These are phyloP conservation scores for Chloroceryle aenea DNA, from an alignment of 2,113 vertebrate genomes.

Conservation along the genomic window DNA sequence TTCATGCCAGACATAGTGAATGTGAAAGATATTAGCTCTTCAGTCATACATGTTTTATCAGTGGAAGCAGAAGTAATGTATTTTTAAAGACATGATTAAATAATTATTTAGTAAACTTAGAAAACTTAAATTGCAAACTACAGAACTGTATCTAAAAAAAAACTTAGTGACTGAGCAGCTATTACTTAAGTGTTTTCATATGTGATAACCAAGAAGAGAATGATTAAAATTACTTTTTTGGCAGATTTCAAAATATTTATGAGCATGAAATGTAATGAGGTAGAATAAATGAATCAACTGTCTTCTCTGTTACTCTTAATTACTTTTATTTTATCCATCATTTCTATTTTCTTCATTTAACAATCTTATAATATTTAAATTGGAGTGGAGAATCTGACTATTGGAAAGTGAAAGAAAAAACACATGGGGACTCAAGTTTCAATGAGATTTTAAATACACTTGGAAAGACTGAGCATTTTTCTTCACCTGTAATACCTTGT, in stretches of 20 bases:
- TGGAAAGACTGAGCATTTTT: not conserved
- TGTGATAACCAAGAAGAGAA: not conserved
- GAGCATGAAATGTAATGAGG: not conserved
- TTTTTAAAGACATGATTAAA: not conserved
- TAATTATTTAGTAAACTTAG: not conserved
- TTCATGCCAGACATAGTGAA: not conserved
- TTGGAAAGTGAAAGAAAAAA: not conserved
- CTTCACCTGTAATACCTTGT: not conserved
- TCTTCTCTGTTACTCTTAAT: not conserved
- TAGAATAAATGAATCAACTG: not conserved
- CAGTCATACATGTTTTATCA: not conserved
- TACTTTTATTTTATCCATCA: not conserved
- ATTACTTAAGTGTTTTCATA: not conserved
- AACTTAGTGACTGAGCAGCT: not conserved
- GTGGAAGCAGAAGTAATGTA: not conserved
- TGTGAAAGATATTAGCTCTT: not conserved
- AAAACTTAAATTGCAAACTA: not conserved
- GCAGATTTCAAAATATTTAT: not conserved
- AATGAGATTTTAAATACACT: not conserved
- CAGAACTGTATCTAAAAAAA: not conserved
- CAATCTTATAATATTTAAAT: not conserved
- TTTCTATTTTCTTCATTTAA: not conserved
- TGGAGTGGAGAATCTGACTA: not conserved
- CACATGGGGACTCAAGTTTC: not conserved
- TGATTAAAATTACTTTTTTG: not conserved